These are phyloP conservation scores for Holothuria leucospilota DNA, from an alignment of 53 echinoderm and acorn worm species.

Conservation along the genomic window DNA sequence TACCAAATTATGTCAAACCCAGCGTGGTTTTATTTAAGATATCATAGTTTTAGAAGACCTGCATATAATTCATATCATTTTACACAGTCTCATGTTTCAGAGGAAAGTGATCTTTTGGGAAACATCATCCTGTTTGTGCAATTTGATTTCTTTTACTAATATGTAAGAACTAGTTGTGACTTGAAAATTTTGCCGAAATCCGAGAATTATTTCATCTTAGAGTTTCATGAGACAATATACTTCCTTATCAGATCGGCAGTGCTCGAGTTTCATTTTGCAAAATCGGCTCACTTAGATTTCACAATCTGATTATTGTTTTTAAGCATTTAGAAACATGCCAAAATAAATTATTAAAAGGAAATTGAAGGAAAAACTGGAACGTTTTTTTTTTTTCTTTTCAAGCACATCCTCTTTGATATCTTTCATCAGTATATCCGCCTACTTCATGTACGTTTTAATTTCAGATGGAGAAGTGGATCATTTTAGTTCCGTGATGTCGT, in stretches of 20 bases:
- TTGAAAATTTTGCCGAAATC: no score
- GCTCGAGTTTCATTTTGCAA: constrained; percentile 28
- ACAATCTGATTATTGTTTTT: constrained; percentile 4
- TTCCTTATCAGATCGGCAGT: constrained; percentile 21
- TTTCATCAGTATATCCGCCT: no score
- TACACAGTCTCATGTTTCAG: constrained; percentile 21
- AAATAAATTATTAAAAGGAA: constrained; percentile 41
- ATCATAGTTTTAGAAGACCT: no score
- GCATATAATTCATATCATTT: constrained; percentile 9
- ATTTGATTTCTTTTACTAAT: constrained; percentile 13
- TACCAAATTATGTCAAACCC: no score
- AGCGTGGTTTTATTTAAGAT: no score
- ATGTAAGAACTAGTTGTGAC: no score
- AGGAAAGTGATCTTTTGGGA: constrained; percentile 40
- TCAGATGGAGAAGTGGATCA: no score
- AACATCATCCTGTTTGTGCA: constrained; percentile 13
- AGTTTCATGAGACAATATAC: background rate
- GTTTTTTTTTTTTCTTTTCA: no score
- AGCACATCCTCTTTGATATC: no score
- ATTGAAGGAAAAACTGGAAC: constrained; percentile 1
- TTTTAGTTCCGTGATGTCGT: no score
- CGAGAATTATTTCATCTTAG: no score
- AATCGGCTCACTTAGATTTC: background rate
- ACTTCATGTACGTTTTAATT: no score
- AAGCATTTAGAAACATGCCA: constrained; percentile 27